These are phyloP conservation scores for Urosaurus nigricauda DNA, from an alignment of 2,797 vertebrate species.

Conservation along the genomic window DNA sequence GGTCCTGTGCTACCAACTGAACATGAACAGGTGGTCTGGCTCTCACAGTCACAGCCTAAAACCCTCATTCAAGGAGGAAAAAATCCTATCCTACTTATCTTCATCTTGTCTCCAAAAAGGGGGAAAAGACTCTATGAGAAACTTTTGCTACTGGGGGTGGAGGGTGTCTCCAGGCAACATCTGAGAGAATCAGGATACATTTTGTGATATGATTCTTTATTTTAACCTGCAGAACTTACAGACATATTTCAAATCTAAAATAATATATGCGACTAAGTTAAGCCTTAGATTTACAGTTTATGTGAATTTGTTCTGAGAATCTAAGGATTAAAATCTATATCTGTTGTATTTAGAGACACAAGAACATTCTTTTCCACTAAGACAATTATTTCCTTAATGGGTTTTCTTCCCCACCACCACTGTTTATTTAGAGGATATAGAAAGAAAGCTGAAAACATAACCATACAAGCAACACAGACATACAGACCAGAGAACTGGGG, in stretches of 20 bases:
- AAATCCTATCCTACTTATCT: background rate
- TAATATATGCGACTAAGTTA: background rate
- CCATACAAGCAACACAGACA: constrained; percentile 63
- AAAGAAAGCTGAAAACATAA: constrained; percentile 65
- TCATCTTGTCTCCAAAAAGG: background rate
- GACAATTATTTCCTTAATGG: background rate
- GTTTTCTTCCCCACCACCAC: constrained; percentile 5
- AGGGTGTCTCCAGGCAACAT: background rate
- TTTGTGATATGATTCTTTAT: background rate
- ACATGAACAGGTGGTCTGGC: background rate
- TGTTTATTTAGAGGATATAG: constrained; percentile 51
- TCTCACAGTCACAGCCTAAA: constrained; percentile 16
- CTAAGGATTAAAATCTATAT: constrained; percentile 30
- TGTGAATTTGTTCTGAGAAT: background rate
- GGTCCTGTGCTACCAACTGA: background rate
- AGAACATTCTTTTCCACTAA: constrained; percentile 41
- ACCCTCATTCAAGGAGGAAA: constrained; percentile 6
- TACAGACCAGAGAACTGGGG: constrained; percentile 66
- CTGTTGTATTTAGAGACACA: constrained; percentile 30
- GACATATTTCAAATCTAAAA: background rate
- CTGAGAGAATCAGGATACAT: background rate
- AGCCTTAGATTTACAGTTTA: background rate
- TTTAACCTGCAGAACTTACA: background rate
- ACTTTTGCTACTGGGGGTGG: background rate
- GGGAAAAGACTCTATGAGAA: background rate